Base-by-base conservation (phyloP, 2,888 invertebrate genomes). In the Melinopterus prodromus region DNA sequence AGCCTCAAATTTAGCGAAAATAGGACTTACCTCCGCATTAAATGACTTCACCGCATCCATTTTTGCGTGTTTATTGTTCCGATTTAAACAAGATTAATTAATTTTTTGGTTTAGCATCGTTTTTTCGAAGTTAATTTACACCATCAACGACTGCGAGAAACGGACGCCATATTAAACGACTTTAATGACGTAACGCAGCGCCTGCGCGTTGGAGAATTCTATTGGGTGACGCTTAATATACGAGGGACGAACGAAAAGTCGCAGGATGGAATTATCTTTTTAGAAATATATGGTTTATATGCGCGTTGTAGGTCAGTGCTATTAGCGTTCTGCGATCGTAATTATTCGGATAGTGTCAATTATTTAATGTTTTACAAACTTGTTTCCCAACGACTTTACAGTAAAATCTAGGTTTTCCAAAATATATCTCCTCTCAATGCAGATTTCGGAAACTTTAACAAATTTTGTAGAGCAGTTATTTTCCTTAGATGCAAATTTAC, bases 11-110 rank as follows among this genome's bases (percentile, higher is more conserved):
- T 69, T 35, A 12, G 7, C 38, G 7, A 71, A 72, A 70, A 0
- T 72, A 7, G 36, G 6, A 82, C 86, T 90, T 92, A 96, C 96
- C 96, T 97, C 97, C 90, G 94, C 92, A 91, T 96, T 96, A 91
- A 97, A 97, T 86, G 95, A 91, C 90, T 96, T 95, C 76, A 97
- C 96, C 86, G 95, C 95, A 86, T 96, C 94, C 95, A 96, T 96
- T 87, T 91, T 87, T 53, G 70, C 26, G 14, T 70, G 35, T 26
- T 35, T 74, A 36, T 72, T 7, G 53, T 4, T 37, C 36, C 16
- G 7, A 26, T n/a, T 74, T 74, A 74, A 36, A 5, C 36, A 37
- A 36, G 14, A 74, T 74, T 74, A 14, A 2, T 74, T 35, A 26
- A 74, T 74, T n/a, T 74, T 26, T 35, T 16, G 26, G 2, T 9